phyloP scores from a whole-genome alignment of 2,113 vertebrate genomes.

The Typhlomys cinereus region DNA sequence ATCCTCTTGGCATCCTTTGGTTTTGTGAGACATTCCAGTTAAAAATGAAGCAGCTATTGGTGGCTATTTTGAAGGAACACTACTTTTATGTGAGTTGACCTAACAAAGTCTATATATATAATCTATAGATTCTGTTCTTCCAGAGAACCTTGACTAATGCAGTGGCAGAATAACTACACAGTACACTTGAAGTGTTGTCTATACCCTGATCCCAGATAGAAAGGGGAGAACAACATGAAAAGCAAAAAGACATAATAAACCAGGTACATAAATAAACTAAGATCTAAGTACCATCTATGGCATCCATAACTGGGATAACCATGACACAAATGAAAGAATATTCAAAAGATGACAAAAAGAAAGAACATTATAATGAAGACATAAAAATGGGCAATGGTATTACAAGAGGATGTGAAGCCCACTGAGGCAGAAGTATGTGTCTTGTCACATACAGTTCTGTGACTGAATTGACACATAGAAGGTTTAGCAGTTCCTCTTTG shows the following conservation, averaged over 20 bases:
- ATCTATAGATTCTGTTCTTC: too few relatives aligned
- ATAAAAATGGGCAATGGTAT: background rate
- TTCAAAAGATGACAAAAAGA: background rate
- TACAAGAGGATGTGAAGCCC: too few relatives aligned
- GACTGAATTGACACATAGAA: background rate
- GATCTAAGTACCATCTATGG: background rate
- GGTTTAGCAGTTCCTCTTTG: too few relatives aligned
- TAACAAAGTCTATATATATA: too few relatives aligned
- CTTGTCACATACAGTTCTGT: background rate
- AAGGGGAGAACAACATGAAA: background rate
- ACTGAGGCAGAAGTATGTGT: background rate
- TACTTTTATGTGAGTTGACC: too few relatives aligned
- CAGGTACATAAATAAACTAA: background rate
- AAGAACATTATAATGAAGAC: background rate
- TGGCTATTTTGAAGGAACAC: too few relatives aligned
- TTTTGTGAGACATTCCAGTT: too few relatives aligned
- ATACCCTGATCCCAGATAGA: background rate
- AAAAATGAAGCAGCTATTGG: too few relatives aligned
- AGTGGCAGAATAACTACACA: background rate
- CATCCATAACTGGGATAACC: background rate
- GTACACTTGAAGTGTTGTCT: background rate
- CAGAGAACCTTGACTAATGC: too few relatives aligned
- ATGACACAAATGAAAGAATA: background rate
- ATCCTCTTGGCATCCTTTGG: too few relatives aligned
- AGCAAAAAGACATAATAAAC: background rate